Evolutionary conservation across 1,140 invertebrate genomes (phyloP).

Genomic region (Leptinotarsa texana): DNA sequence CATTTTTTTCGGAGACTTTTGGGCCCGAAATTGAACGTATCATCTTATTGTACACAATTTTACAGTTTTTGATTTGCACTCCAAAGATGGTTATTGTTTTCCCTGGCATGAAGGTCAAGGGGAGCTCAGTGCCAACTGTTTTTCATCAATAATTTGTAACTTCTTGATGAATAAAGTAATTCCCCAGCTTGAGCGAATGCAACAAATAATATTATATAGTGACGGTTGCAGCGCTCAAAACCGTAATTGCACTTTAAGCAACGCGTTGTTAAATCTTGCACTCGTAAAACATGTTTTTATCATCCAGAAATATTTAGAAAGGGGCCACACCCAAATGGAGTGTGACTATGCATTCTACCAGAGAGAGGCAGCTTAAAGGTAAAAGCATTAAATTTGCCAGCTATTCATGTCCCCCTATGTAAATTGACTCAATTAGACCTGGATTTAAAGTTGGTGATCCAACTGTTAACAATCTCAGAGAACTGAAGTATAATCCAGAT

Average conservation of each 20-base stretch:
- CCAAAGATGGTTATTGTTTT: too few relatives aligned
- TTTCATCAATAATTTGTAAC: too few relatives aligned
- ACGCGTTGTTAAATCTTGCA: slow-evolving; percentile 23
- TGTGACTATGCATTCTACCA: background rate
- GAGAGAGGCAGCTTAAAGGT: slow-evolving; percentile 6
- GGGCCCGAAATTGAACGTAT: too few relatives aligned
- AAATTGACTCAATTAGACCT: slow-evolving; percentile 9
- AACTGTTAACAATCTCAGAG: slow-evolving; percentile 4
- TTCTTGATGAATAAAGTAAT: too few relatives aligned
- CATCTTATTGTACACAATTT: too few relatives aligned
- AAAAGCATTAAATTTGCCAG: slow-evolving; percentile 27
- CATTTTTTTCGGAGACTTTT: too few relatives aligned
- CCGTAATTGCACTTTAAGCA: slow-evolving; percentile 13
- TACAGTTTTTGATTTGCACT: too few relatives aligned
- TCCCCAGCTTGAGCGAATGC: too few relatives aligned
- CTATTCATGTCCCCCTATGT: slow-evolving; percentile 24
- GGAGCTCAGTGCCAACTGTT: too few relatives aligned
- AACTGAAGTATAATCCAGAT: slow-evolving; percentile 2
- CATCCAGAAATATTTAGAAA: background rate
- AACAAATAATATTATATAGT: too few relatives aligned
- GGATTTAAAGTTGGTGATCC: slow-evolving; percentile 30
- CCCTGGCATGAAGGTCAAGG: too few relatives aligned
- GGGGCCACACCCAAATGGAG: too few relatives aligned
- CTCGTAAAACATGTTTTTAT: slow-evolving; percentile 1
- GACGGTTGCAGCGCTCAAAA: background rate